phyloP scores from a whole-genome alignment of 1,140 invertebrate species.

The Scaptomyza pallida region DNA sequence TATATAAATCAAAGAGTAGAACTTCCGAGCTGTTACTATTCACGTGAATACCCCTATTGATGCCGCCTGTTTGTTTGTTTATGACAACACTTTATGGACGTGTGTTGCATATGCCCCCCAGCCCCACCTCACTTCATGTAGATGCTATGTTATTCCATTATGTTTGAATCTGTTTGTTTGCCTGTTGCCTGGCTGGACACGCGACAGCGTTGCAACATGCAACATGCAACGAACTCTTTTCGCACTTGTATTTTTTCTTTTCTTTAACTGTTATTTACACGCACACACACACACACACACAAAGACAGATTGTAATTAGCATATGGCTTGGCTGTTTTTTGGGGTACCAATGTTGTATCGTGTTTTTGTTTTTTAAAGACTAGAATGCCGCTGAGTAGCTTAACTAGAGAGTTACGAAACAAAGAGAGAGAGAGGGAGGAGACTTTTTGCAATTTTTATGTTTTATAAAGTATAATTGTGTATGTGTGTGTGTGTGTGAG shows the following conservation, averaged over 20 bases:
- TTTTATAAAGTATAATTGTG: neutral
- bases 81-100: conserved; percentile 12
- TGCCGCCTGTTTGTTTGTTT: conserved; percentile 33
- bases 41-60: conserved; percentile 29
- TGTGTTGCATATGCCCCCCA: conserved; percentile 28
- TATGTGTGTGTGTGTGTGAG: conserved; percentile 10
- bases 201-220: conserved; percentile 16
- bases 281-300: conserved; percentile 10
- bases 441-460: conserved; percentile 30
- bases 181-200: conserved; percentile 26
- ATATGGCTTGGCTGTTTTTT: conserved; percentile 53
- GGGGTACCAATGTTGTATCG: conserved; percentile 18
- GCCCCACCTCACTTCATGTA: neutral
- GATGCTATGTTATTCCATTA: conserved; percentile 4
- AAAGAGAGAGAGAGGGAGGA: neutral
- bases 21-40: too few relatives aligned
- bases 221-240: conserved; percentile 38
- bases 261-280: conserved; percentile 44
- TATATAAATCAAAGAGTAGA: neutral
- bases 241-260: conserved; percentile 42
- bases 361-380: conserved; percentile 44
- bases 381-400: conserved; percentile 47
- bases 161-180: conserved; percentile 28
- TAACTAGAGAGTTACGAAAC: conserved; percentile 36
- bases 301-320: conserved; percentile 69